A percentile compares a stretch with the other conserved stretches of the same genome.
These are phyloP conservation scores for Bostrychus sinensis DNA, from an alignment of 2,113 vertebrate genomes.

Conservation along the genomic window DNA sequence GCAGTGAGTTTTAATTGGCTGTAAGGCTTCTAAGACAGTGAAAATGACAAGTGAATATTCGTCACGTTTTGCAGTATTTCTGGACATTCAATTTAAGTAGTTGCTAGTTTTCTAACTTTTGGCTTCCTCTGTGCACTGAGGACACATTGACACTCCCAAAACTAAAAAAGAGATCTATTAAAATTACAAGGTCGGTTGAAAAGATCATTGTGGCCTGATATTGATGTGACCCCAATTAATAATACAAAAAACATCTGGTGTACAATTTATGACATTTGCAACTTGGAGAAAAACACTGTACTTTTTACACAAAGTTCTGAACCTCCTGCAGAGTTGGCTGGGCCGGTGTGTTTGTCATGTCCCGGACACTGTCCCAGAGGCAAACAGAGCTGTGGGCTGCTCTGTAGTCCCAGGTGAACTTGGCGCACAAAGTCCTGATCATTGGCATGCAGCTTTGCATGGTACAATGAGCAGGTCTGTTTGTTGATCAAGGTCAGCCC, in stretches of 20 bases:
- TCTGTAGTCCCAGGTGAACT: conserved; percentile 12
- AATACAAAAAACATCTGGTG: not conserved
- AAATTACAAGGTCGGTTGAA: too few relatives aligned
- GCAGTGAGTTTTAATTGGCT: too few relatives aligned
- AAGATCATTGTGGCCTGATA: not conserved
- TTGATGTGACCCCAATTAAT: not conserved
- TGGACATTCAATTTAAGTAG: too few relatives aligned
- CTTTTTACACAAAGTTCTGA: not conserved
- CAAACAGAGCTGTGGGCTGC: not conserved
- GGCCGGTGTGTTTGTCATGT: not conserved
- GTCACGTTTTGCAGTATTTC: too few relatives aligned
- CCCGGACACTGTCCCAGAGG: not conserved
- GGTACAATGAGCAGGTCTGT: conserved; percentile 8
- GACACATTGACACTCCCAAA: too few relatives aligned
- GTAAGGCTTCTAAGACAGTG: too few relatives aligned
- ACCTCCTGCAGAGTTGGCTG: not conserved
- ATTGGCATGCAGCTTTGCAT: conserved; percentile 4
- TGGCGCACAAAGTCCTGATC: conserved; percentile 2
- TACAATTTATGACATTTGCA: not conserved
- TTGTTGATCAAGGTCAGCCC: conserved; percentile 10
- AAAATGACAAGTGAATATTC: too few relatives aligned
- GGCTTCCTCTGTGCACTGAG: too few relatives aligned
- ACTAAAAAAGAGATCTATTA: too few relatives aligned
- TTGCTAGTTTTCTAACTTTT: too few relatives aligned
- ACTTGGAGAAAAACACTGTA: not conserved